A percentile compares a stretch with the other conserved stretches of the same genome.
Evolutionary conservation across 2,797 vertebrate genomes (phyloP).

Genomic region (Kryptopterus vitreolus): DNA sequence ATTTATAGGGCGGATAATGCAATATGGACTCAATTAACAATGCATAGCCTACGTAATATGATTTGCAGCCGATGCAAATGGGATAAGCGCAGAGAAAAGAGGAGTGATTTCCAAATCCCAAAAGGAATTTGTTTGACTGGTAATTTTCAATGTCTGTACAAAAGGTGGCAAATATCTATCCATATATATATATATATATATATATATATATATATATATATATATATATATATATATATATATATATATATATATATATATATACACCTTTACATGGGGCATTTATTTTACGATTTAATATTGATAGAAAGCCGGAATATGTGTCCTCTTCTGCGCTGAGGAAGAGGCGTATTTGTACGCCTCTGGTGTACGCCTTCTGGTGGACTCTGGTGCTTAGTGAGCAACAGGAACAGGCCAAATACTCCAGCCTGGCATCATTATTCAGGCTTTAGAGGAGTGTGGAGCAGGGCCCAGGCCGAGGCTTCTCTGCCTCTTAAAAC

Average conservation of each 20-base stretch:
- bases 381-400: slow-evolving; percentile 47
- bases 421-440: slow-evolving; percentile 46
- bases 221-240: no score
- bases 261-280: slow-evolving; percentile 81
- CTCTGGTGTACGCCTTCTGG: slow-evolving; percentile 6
- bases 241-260: no score
- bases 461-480: slow-evolving; percentile 50
- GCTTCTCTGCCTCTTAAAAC: slow-evolving; percentile 54
- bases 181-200: no score
- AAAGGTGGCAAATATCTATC: slow-evolving; percentile 70
- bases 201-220: no score
- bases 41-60: slow-evolving; percentile 86
- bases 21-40: slow-evolving; percentile 89
- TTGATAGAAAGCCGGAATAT: slow-evolving; percentile 81
- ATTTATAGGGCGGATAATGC: slow-evolving; percentile 91
- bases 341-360: slow-evolving; percentile 43
- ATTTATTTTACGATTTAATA: slow-evolving; percentile 85
- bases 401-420: slow-evolving; percentile 43
- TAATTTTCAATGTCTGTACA: slow-evolving; percentile 75
- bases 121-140: slow-evolving; percentile 83
- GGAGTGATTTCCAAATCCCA: slow-evolving; percentile 80
- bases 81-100: slow-evolving; percentile 77
- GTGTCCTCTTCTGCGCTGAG: slow-evolving; percentile 68
- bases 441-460: slow-evolving; percentile 40
- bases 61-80: slow-evolving; percentile 86